A percentile compares a stretch with the other conserved stretches of the same genome.
These are phyloP conservation scores for Galaxea fascicularis DNA, from an alignment of 92 coral and sea anemone species.

Conservation along the genomic window DNA sequence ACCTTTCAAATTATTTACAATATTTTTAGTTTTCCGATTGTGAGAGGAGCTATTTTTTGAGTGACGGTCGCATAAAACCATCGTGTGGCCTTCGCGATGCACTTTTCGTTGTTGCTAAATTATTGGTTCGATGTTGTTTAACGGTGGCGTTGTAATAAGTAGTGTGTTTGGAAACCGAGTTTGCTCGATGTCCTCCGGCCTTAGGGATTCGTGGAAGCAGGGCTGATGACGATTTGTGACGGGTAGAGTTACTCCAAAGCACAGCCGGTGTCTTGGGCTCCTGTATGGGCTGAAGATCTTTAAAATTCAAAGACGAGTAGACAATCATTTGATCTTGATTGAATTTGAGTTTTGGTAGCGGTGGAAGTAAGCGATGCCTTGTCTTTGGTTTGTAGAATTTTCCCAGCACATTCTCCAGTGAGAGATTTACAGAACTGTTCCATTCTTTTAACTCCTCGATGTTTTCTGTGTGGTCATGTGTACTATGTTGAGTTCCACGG, in stretches of 20 bases:
- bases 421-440: constrained; percentile 48
- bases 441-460: constrained; percentile 50
- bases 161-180: constrained; percentile 15
- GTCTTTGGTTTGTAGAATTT: constrained; percentile 90
- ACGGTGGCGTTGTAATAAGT: constrained; percentile 13
- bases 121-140: constrained; percentile 26
- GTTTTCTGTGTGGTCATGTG: constrained; percentile 8
- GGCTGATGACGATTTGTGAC: constrained; percentile 31
- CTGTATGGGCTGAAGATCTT: constrained; percentile 82
- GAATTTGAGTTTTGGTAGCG: constrained; percentile 84
- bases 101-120: not conserved
- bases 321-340: constrained; percentile 94
- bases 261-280: constrained; percentile 88
- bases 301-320: constrained; percentile 87
- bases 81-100: constrained; percentile 35
- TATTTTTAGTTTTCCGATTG: not conserved
- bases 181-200: constrained; percentile 18
- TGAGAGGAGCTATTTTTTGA: constrained; percentile 15
- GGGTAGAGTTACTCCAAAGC: constrained; percentile 28
- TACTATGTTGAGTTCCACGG: constrained; percentile 19
- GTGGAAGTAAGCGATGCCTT: constrained; percentile 87
- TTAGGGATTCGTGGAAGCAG: constrained; percentile 33
- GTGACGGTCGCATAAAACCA: constrained; percentile 11
- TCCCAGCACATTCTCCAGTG: constrained; percentile 83
- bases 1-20: not conserved